Percentiles rank a stretch among this genome's conserved stretches.
These are phyloP conservation scores for Sarcophaga caerulescens DNA, from an alignment of 2,888 invertebrate species.

Conservation along the genomic window DNA sequence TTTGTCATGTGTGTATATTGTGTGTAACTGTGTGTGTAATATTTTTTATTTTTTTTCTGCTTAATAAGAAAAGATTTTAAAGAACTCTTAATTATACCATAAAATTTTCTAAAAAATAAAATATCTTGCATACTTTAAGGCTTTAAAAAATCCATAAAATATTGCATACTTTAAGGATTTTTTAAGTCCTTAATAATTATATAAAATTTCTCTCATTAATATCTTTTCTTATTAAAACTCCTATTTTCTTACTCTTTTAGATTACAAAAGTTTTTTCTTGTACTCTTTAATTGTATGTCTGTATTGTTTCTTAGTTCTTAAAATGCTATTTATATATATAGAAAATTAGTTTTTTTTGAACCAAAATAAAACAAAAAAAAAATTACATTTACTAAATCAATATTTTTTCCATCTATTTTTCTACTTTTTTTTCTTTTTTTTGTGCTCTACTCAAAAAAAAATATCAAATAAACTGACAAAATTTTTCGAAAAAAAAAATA, in stretches of 20 bases:
- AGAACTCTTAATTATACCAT: too few relatives aligned
- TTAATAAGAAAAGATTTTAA: background rate
- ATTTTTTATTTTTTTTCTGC: background rate
- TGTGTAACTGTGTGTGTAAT: constrained; percentile 28
- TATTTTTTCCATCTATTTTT: constrained; percentile 70
- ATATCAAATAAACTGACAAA: constrained; percentile 59
- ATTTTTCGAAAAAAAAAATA: constrained; percentile 34
- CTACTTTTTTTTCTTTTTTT: constrained; percentile 67
- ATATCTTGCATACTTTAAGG: too few relatives aligned
- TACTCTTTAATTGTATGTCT: constrained; percentile 35
- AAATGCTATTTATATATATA: constrained; percentile 48
- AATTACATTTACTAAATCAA: constrained; percentile 69
- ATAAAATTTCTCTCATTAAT: constrained; percentile 18
- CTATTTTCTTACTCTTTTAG: constrained; percentile 71
- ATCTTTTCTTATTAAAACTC: background rate
- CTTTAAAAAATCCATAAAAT: background rate
- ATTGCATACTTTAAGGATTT: background rate
- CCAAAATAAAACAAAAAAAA: constrained; percentile 17
- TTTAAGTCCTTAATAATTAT: constrained; percentile 11
- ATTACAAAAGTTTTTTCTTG: constrained; percentile 73
- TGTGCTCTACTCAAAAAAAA: constrained; percentile 65
- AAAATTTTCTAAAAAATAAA: too few relatives aligned
- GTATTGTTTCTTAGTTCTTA: constrained; percentile 61
- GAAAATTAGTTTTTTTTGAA: constrained; percentile 39
- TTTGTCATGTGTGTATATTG: constrained; percentile 38